Evolutionary conservation across 2,797 vertebrate genomes (phyloP).

Genomic region (Enteromius anoplus): DNA sequence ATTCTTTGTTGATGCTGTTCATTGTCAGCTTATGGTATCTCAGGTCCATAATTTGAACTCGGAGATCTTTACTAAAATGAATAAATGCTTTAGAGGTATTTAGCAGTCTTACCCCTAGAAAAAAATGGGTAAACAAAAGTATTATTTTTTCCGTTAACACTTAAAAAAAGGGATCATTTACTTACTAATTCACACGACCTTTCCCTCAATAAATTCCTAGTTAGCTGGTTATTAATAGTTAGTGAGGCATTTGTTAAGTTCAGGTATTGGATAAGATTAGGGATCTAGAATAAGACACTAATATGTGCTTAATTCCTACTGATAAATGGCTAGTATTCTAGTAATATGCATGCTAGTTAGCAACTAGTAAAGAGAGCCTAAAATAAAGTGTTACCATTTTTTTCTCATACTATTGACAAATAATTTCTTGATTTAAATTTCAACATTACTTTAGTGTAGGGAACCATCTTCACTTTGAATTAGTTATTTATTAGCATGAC

Average conservation of each 20-base stretch:
- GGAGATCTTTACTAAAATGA: background rate
- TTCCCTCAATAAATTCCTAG: too few relatives aligned
- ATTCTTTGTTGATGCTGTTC: background rate
- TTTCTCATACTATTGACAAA: background rate
- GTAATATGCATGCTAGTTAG: too few relatives aligned
- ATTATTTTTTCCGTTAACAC: background rate
- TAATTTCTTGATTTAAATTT: background rate
- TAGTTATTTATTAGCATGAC: background rate
- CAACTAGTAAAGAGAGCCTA: too few relatives aligned
- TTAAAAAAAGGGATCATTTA: too few relatives aligned
- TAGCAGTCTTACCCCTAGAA: background rate
- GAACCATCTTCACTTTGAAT: background rate
- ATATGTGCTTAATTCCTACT: too few relatives aligned
- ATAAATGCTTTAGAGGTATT: background rate
- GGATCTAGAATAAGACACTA: too few relatives aligned
- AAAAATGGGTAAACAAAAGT: too few relatives aligned
- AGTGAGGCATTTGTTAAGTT: too few relatives aligned
- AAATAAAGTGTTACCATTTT: background rate
- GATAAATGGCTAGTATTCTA: too few relatives aligned
- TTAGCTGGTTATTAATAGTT: too few relatives aligned
- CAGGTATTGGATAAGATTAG: too few relatives aligned
- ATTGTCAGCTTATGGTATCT: background rate
- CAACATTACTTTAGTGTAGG: background rate
- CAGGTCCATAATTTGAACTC: background rate
- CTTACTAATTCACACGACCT: too few relatives aligned